Percentiles rank a stretch among this genome's conserved stretches.
These are phyloP conservation scores for Zosterops lateralis DNA, from an alignment of 2,113 vertebrate species.

Conservation along the genomic window DNA sequence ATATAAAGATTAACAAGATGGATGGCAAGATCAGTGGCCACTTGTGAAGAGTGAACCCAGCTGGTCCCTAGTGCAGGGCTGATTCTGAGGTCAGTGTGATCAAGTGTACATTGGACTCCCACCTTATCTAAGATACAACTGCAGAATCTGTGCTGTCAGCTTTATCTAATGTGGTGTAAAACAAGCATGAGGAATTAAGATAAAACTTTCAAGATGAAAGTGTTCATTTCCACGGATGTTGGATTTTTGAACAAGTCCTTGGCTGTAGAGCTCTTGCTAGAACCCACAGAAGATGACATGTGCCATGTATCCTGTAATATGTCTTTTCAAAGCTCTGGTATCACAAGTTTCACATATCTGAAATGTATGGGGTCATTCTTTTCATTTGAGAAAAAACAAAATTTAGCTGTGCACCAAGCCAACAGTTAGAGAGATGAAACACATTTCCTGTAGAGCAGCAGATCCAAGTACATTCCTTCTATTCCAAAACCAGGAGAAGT, in stretches of 20 bases:
- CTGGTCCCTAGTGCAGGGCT: background rate
- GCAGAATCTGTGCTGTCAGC: background rate
- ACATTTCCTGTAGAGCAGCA: background rate
- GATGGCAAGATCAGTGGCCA: background rate
- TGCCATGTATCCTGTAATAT: background rate
- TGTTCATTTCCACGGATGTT: background rate
- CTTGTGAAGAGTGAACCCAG: background rate
- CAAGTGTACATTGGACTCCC: background rate
- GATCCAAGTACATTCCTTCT: constrained; percentile 5
- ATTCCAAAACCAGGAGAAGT: background rate
- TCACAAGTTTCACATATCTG: background rate
- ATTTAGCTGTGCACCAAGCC: background rate
- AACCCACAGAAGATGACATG: background rate
- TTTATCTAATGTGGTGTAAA: background rate
- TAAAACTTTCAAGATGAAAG: background rate
- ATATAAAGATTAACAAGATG: background rate
- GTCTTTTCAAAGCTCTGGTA: background rate
- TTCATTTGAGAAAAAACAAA: background rate
- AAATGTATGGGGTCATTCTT: background rate
- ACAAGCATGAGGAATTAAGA: background rate
- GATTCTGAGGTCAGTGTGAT: background rate
- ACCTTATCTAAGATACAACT: background rate
- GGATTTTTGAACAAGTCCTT: background rate
- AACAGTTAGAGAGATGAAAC: background rate
- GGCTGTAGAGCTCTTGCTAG: background rate